These are phyloP conservation scores for Drosophila conformis DNA, from an alignment of 2,888 invertebrate genomes.

Conservation along the genomic window DNA sequence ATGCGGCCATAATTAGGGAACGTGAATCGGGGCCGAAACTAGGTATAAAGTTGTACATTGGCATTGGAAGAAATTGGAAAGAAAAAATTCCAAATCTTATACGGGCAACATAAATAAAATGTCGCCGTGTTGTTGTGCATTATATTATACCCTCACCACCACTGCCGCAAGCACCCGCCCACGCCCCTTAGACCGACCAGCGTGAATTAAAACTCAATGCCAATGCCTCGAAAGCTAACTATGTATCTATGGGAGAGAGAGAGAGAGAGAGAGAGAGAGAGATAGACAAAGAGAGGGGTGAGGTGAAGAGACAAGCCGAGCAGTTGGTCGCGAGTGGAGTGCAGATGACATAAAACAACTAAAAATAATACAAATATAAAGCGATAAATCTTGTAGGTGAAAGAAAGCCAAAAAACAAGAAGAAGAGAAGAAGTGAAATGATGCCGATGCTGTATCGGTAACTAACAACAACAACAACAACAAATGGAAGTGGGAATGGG, in stretches of 20 bases:
- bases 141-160: background rate
- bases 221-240: constrained; percentile 41
- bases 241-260: background rate
- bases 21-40: background rate
- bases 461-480: constrained; percentile 11
- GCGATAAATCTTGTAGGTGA: constrained; percentile 82
- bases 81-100: constrained; percentile 20
- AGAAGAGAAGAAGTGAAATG: constrained; percentile 47
- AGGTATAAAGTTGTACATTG: constrained; percentile 31
- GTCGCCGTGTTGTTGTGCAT: constrained; percentile 25
- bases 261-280: background rate
- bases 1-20: constrained; percentile 25
- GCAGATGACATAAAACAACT: constrained; percentile 75
- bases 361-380: constrained; percentile 82
- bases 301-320: background rate
- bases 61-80: constrained; percentile 7
- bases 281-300: background rate
- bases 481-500: constrained; percentile 2
- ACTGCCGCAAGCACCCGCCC: background rate
- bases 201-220: constrained; percentile 14
- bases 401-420: constrained; percentile 62
- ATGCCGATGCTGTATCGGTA: constrained; percentile 50
- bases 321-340: constrained; percentile 40
- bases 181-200: background rate
- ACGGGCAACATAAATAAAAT: constrained; percentile 53